These are phyloP conservation scores for Calidris pugnax DNA, from an alignment of 2,113 vertebrate species.

Conservation along the genomic window DNA sequence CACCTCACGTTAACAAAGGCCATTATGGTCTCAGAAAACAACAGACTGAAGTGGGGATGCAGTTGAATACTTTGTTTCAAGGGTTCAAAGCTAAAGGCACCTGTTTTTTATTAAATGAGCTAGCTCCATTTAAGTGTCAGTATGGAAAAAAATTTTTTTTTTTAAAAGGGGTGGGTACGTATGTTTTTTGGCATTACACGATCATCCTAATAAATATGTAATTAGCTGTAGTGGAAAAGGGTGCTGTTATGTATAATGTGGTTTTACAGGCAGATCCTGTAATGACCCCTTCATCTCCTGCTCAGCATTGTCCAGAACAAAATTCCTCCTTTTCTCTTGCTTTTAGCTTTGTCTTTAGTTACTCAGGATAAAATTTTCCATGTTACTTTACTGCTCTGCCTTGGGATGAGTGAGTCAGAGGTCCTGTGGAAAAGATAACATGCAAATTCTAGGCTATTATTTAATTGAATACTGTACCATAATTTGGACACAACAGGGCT, in stretches of 20 bases:
- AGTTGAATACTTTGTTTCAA: neutral
- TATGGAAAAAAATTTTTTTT: neutral
- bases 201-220: neutral
- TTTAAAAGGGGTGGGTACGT: fast-evolving
- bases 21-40: neutral
- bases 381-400: neutral
- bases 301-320: neutral
- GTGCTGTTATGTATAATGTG: neutral
- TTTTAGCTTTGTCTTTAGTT: neutral
- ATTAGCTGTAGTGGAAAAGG: neutral
- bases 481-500: neutral
- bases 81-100: neutral
- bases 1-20: neutral
- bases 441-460: conserved; percentile 26
- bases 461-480: neutral
- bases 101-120: neutral
- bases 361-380: neutral
- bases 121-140: neutral
- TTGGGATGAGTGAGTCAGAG: conserved; percentile 15
- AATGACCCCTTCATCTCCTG: neutral
- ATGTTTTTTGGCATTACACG: neutral
- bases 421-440: neutral
- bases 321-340: neutral
- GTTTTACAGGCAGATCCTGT: neutral
- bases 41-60: neutral